These are phyloP conservation scores for Phalloptychus januarius DNA, from an alignment of 2,797 vertebrate genomes.

Conservation along the genomic window DNA sequence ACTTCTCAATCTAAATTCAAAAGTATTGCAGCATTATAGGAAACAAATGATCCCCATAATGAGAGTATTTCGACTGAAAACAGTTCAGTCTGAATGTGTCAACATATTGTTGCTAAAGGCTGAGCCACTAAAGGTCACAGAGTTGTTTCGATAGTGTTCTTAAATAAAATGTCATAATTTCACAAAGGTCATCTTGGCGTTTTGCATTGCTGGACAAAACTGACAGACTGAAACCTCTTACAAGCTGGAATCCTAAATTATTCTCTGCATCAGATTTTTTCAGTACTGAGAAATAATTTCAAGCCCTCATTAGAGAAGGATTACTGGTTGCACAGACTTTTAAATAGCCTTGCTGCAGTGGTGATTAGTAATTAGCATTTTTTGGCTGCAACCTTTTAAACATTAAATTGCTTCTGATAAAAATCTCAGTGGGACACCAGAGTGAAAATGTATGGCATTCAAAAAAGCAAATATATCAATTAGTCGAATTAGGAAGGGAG, in stretches of 20 bases:
- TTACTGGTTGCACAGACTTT: slow-evolving; percentile 51
- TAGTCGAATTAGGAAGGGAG: neutral
- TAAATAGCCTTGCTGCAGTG: slow-evolving; percentile 3
- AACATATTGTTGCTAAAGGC: neutral
- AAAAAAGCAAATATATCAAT: slow-evolving; percentile 27
- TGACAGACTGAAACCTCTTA: slow-evolving; percentile 10
- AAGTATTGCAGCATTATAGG: too few relatives aligned
- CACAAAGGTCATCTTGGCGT: neutral
- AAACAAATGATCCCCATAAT: too few relatives aligned
- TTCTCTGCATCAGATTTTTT: slow-evolving; percentile 52
- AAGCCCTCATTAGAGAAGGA: slow-evolving; percentile 57
- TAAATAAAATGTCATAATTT: neutral
- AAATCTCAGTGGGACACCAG: slow-evolving; percentile 37
- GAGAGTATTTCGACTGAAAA: neutral
- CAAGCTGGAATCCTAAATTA: slow-evolving; percentile 48
- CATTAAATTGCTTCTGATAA: slow-evolving; percentile 64
- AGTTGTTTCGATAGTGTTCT: neutral
- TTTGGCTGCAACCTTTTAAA: slow-evolving; percentile 47
- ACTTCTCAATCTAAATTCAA: too few relatives aligned
- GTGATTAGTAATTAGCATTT: slow-evolving; percentile 63
- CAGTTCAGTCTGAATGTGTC: neutral
- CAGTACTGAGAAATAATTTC: slow-evolving; percentile 55
- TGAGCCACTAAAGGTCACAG: neutral
- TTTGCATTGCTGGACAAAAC: neutral
- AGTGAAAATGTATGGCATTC: slow-evolving; percentile 26